phyloP scores from a whole-genome alignment of 2,113 vertebrate genomes.

The Gallinago media region DNA sequence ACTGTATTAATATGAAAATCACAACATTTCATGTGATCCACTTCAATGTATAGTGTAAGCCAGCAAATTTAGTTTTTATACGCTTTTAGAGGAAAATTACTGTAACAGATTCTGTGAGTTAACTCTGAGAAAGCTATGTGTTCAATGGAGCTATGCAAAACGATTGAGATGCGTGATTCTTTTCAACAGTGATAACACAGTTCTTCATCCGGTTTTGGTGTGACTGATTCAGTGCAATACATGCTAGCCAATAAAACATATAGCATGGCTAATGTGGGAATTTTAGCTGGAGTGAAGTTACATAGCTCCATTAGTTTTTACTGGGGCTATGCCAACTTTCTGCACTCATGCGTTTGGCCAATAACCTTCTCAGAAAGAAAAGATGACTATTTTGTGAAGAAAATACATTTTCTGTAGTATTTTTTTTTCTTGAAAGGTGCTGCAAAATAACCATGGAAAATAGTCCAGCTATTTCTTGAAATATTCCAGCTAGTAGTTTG shows the following conservation, averaged over 20 bases:
- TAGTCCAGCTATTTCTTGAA: constrained; percentile 23
- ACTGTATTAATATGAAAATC: neutral
- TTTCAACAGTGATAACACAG: neutral
- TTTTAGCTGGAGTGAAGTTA: neutral
- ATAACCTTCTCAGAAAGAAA: neutral
- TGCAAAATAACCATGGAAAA: neutral
- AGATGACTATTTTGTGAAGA: neutral
- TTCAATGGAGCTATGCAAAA: neutral
- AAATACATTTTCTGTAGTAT: neutral
- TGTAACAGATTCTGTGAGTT: neutral
- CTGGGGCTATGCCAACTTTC: neutral
- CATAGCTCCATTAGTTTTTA: neutral
- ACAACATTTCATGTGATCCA: neutral
- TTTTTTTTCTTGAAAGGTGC: neutral
- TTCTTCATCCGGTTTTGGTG: neutral
- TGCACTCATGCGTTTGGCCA: neutral
- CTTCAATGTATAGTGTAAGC: neutral
- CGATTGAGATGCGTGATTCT: neutral
- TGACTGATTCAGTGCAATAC: neutral
- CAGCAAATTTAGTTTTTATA: neutral
- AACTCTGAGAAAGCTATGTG: neutral
- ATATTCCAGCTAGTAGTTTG: constrained; percentile 13
- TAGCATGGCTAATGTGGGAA: neutral
- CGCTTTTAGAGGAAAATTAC: neutral
- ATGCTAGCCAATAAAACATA: neutral